Evolutionary conservation across 2,797 vertebrate species (phyloP).

Genomic region (Sebastes goodei): DNA sequence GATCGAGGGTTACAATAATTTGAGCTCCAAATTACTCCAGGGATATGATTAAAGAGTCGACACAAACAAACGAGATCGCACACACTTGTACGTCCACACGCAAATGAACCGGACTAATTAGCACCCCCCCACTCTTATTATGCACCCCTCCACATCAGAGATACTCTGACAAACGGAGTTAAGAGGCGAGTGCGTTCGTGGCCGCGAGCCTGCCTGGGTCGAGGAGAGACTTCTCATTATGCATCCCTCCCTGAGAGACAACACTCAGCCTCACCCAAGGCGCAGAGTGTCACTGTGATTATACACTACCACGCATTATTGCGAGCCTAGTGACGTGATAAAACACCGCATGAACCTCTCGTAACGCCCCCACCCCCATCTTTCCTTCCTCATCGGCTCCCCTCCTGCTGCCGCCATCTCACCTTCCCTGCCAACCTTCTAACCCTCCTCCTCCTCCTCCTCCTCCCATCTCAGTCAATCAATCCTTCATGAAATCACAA

Average conservation of each 20-base stretch:
- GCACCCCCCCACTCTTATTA: slow-evolving; percentile 24
- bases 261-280: slow-evolving; percentile 60
- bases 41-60: slow-evolving; percentile 16
- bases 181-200: slow-evolving; percentile 25
- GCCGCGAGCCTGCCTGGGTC: slow-evolving; percentile 27
- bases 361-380: background rate
- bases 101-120: slow-evolving; percentile 55
- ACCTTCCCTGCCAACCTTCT: slow-evolving; percentile 23
- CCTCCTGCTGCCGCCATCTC: slow-evolving; percentile 21
- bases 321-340: slow-evolving; percentile 26
- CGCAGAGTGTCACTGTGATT: slow-evolving; percentile 66
- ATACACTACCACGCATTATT: slow-evolving; percentile 50
- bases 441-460: background rate
- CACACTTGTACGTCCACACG: background rate
- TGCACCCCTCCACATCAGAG: slow-evolving; percentile 18
- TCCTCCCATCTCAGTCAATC: slow-evolving; percentile 70
- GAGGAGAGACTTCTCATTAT: slow-evolving; percentile 56
- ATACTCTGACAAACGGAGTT: slow-evolving; percentile 46
- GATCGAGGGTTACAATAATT: slow-evolving; percentile 3
- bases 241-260: slow-evolving; percentile 44
- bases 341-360: slow-evolving; percentile 43
- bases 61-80: slow-evolving; percentile 13
- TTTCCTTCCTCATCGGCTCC: slow-evolving; percentile 20
- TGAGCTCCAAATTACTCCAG: slow-evolving; percentile 7
- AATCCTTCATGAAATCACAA: slow-evolving; percentile 74